A percentile compares a stretch with the other conserved stretches of the same genome.
Conservation (phyloP, 2,888 invertebrate genomes). For the Cataglyphis livida region DNA sequence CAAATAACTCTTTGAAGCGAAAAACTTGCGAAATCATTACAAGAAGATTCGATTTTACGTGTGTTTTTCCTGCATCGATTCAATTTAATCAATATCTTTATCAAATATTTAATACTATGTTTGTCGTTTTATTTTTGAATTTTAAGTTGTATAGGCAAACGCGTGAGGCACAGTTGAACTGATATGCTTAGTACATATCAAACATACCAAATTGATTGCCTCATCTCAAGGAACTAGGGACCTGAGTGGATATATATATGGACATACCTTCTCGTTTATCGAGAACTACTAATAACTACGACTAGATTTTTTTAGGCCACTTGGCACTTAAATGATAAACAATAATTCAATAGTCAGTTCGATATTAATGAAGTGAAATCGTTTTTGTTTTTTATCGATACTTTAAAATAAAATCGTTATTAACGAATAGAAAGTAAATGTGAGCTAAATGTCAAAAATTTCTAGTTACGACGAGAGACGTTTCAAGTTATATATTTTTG, state of each 20-base stretch:
- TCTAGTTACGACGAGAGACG: neutral
- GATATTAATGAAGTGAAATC: neutral
- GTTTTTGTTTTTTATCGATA: neutral
- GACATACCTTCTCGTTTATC: conserved; percentile 7
- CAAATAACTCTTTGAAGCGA: neutral
- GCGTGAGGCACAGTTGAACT: neutral
- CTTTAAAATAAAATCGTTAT: neutral
- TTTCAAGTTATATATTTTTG: neutral
- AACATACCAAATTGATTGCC: conserved; percentile 20
- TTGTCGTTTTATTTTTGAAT: neutral
- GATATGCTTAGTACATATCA: conserved; percentile 23
- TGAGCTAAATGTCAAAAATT: conserved; percentile 18
- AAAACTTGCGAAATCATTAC: neutral
- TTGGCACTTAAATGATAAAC: neutral
- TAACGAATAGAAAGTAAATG: neutral
- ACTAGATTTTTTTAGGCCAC: neutral
- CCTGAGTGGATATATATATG: conserved; percentile 52
- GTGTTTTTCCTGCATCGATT: neutral
- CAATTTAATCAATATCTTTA: conserved; percentile 3
- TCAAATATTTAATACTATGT: neutral
- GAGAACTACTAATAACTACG: neutral
- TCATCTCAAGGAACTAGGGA: conserved; percentile 44
- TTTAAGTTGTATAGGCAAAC: neutral
- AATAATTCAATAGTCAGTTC: conserved; percentile 13
- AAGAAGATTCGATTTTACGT: neutral